Evolutionary conservation across 2,113 vertebrate genomes (phyloP).

Genomic region (Calyptommatus sinebrachiatus): DNA sequence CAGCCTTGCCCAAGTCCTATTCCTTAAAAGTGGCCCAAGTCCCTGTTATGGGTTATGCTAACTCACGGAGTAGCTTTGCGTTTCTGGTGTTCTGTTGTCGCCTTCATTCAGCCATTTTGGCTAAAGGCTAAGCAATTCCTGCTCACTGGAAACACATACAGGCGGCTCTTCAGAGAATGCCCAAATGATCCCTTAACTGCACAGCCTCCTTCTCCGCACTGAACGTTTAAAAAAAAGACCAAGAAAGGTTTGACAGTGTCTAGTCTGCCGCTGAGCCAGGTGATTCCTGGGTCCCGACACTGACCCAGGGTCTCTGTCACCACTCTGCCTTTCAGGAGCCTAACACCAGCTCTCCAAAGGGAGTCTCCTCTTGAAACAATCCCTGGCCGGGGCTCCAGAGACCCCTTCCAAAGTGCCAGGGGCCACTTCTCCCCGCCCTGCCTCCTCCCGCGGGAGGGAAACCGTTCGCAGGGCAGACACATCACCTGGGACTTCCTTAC

Average conservation of each 20-base stretch:
- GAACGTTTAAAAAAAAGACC: background rate
- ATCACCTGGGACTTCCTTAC: constrained; percentile 69
- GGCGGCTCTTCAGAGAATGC: background rate
- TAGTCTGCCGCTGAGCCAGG: background rate
- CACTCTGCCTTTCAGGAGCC: constrained; percentile 51
- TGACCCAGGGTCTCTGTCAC: constrained; percentile 21
- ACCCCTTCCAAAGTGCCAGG: constrained; percentile 34
- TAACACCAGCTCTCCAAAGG: constrained; percentile 53
- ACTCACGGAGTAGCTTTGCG: background rate
- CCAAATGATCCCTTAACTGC: background rate
- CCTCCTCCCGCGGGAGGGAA: constrained; percentile 55
- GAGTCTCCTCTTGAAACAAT: constrained; percentile 47
- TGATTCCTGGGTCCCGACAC: background rate
- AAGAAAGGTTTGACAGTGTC: background rate
- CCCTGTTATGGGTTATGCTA: background rate
- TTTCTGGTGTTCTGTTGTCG: background rate
- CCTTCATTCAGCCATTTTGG: fast-evolving
- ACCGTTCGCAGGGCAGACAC: constrained; percentile 60
- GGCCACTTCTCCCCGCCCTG: background rate
- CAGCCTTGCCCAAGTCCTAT: fast-evolving
- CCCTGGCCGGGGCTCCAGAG: constrained; percentile 27
- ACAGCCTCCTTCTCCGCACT: too few species aligned
- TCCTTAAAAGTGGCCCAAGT: fast-evolving
- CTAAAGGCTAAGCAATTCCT: fast-evolving
- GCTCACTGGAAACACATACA: fast-evolving